Evolutionary conservation across 2,113 vertebrate genomes (phyloP).

Genomic region (Pachycephala philippinensis): DNA sequence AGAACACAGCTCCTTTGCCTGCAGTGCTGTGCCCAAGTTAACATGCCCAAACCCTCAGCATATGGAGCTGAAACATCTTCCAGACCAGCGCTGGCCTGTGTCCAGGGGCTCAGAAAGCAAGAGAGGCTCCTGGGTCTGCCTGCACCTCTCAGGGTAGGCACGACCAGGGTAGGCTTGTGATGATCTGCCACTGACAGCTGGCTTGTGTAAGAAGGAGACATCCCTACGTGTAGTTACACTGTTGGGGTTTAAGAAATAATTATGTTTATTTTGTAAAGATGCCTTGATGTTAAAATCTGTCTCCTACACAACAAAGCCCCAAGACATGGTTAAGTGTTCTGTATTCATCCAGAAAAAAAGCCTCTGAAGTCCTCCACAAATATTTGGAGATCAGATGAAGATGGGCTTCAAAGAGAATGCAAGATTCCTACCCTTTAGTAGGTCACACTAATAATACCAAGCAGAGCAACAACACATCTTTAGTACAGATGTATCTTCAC

Average conservation of each 20-base stretch:
- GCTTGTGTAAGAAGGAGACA: neutral
- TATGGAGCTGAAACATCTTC: constrained; percentile 13
- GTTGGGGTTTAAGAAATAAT: neutral
- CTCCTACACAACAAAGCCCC: neutral
- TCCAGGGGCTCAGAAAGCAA: neutral
- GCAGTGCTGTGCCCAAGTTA: neutral
- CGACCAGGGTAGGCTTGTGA: neutral
- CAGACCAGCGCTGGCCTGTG: neutral
- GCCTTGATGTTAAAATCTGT: neutral
- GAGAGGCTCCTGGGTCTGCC: neutral
- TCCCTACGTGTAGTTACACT: neutral
- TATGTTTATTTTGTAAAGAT: neutral
- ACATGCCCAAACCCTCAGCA: neutral
- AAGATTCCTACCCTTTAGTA: constrained; percentile 1
- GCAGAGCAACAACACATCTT: constrained; percentile 1
- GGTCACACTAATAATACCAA: neutral
- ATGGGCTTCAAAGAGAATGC: constrained; percentile 35
- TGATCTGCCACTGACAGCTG: neutral
- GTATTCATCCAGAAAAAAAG: constrained; percentile 5
- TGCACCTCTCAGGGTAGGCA: neutral
- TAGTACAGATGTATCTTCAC: constrained; percentile 33
- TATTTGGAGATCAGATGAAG: constrained; percentile 37
- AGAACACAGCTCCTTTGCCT: neutral
- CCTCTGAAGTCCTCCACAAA: constrained; percentile 15
- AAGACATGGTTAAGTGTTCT: neutral